Evolutionary conservation across 2,113 vertebrate species (phyloP).

Genomic region (Apteryx owenii): DNA sequence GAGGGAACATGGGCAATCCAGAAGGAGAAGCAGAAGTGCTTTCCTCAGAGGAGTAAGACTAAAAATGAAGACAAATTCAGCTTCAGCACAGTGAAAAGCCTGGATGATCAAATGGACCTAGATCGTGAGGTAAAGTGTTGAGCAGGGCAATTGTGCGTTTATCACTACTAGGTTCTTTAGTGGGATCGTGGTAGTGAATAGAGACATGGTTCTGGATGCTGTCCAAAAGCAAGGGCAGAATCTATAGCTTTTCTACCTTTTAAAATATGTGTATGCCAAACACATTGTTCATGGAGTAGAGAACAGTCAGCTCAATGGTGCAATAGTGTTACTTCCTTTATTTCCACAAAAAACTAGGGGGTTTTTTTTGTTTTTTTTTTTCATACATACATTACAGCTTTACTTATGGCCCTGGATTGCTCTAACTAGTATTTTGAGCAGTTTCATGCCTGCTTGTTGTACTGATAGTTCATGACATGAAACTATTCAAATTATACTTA

Average conservation of each 20-base stretch:
- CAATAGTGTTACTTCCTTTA: not conserved
- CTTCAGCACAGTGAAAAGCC: not conserved
- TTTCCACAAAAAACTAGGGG: not conserved
- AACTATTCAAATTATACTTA: not conserved
- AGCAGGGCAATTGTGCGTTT: not conserved
- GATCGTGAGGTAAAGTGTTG: constrained; percentile 59
- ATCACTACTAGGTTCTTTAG: not conserved
- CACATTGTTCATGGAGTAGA: not conserved
- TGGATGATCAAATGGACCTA: not conserved
- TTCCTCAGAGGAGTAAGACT: not conserved
- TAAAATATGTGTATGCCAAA: not conserved
- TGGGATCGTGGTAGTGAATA: not conserved
- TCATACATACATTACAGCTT: not conserved
- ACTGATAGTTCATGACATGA: not conserved
- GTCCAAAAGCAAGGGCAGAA: not conserved
- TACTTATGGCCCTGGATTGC: not conserved
- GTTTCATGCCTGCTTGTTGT: not conserved
- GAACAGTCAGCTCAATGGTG: not conserved
- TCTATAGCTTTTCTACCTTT: not conserved
- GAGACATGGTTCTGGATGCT: not conserved
- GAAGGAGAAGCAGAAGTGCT: not conserved
- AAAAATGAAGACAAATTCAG: not conserved
- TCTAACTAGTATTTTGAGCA: not conserved
- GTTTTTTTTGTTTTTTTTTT: not conserved
- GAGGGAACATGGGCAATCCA: not conserved